phyloP scores from a whole-genome alignment of 30 jellyfish, hydroid and myxozoan genomes.

The Hydra vulgaris region DNA sequence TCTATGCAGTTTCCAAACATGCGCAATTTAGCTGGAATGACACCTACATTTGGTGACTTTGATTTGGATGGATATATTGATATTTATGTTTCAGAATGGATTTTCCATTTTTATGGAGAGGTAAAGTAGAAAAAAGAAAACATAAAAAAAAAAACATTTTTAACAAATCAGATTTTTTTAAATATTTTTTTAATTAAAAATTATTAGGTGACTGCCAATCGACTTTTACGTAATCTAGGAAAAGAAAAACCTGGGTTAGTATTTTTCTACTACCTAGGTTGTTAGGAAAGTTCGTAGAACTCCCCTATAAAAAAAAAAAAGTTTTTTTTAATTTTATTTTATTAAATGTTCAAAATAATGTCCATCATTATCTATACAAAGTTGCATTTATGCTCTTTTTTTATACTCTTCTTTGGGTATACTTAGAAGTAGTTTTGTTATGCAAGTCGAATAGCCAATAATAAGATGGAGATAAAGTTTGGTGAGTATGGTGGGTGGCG shows the following conservation, averaged over 20 bases:
- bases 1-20: constrained; percentile 49
- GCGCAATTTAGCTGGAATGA: constrained; percentile 80
- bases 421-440: no score
- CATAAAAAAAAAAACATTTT: neutral
- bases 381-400: no score
- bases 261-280: neutral
- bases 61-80: constrained; percentile 89
- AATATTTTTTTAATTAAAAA: neutral
- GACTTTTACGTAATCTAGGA: constrained; percentile 74
- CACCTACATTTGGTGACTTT: constrained; percentile 89
- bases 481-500: no score
- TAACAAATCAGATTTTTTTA: neutral
- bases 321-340: no score
- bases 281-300: no score
- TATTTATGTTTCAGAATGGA: constrained; percentile 85
- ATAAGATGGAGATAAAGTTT: no score
- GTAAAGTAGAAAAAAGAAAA: neutral
- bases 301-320: no score
- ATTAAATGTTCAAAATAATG: no score
- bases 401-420: no score
- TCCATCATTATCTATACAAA: no score
- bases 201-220: constrained; percentile 70
- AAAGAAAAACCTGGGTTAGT: constrained; percentile 80
- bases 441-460: no score
- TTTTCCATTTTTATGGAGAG: constrained; percentile 38